phyloP scores from a whole-genome alignment of 2,888 invertebrate species.

The Oeneis ivallda region DNA sequence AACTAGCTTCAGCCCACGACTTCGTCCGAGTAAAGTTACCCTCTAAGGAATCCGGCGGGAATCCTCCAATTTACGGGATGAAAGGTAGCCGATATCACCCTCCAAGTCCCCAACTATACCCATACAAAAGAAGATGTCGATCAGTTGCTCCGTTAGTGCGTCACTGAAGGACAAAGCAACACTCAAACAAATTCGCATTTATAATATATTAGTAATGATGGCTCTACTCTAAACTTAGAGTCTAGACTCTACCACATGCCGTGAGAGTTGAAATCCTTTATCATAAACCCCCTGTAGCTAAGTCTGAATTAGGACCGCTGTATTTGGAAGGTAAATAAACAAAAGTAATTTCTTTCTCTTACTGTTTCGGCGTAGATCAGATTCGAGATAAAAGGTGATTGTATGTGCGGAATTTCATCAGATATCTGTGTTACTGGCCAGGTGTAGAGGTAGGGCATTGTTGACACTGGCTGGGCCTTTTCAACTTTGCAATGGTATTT shows the following conservation, averaged over 20 bases:
- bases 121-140: too few relatives aligned
- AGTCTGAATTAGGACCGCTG: background rate
- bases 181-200: background rate
- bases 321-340: background rate
- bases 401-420: slow-evolving; percentile 26
- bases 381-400: slow-evolving; percentile 9
- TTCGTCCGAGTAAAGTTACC: too few relatives aligned
- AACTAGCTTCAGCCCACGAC: too few relatives aligned
- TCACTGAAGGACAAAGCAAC: background rate
- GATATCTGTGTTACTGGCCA: slow-evolving; percentile 18
- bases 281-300: background rate
- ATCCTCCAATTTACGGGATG: too few relatives aligned
- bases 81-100: too few relatives aligned
- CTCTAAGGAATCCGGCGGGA: too few relatives aligned
- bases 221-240: too few relatives aligned
- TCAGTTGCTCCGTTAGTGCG: background rate
- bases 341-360: slow-evolving; percentile 1
- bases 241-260: background rate
- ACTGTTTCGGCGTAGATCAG: background rate
- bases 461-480: too few relatives aligned
- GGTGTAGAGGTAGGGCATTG: too few relatives aligned
- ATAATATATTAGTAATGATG: too few relatives aligned
- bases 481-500: too few relatives aligned
- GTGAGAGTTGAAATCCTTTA: background rate
- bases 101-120: too few relatives aligned